A percentile compares a stretch with the other conserved stretches of the same genome.
These are phyloP conservation scores for Cryptoleucopteryx plumbea DNA, from an alignment of 2,113 vertebrate species.

Conservation along the genomic window DNA sequence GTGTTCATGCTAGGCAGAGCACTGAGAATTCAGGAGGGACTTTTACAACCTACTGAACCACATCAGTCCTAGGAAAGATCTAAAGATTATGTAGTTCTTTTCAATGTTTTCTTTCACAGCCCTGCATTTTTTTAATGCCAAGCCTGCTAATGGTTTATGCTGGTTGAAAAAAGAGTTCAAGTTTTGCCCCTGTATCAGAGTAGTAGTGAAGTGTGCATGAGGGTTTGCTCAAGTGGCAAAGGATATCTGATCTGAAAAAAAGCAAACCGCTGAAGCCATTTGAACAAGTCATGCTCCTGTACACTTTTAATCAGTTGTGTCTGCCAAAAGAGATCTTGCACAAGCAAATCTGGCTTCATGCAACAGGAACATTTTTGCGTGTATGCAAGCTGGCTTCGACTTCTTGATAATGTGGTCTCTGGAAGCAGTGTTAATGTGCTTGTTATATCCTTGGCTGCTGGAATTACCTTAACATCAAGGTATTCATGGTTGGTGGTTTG, in stretches of 20 bases:
- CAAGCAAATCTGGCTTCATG: slow-evolving; percentile 46
- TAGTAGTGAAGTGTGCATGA: background rate
- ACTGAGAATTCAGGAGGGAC: slow-evolving; percentile 41
- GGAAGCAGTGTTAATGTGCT: slow-evolving; percentile 15
- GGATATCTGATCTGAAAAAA: background rate
- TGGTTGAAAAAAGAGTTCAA: background rate
- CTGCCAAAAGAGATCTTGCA: slow-evolving; percentile 41
- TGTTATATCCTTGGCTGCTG: slow-evolving; percentile 31
- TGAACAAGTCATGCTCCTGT: slow-evolving; percentile 28
- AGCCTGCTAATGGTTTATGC: background rate
- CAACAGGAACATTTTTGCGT: slow-evolving; percentile 2
- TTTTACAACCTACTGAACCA: slow-evolving; percentile 41
- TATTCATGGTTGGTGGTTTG: slow-evolving; percentile 3
- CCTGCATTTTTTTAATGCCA: background rate
- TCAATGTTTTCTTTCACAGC: background rate
- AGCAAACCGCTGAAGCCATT: slow-evolving; percentile 21
- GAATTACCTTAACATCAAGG: slow-evolving; percentile 37
- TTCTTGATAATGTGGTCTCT: background rate
- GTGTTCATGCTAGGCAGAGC: slow-evolving; percentile 50
- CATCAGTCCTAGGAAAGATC: background rate
- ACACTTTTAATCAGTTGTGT: background rate
- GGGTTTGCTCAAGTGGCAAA: slow-evolving; percentile 31
- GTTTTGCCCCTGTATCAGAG: background rate
- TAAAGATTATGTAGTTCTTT: slow-evolving; percentile 11
- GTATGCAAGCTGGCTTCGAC: background rate